Evolutionary conservation across 2,888 invertebrate genomes (phyloP), one percentile per base, ranked within the genome.

Genomic region (Caenorhabditis sp.): DNA sequence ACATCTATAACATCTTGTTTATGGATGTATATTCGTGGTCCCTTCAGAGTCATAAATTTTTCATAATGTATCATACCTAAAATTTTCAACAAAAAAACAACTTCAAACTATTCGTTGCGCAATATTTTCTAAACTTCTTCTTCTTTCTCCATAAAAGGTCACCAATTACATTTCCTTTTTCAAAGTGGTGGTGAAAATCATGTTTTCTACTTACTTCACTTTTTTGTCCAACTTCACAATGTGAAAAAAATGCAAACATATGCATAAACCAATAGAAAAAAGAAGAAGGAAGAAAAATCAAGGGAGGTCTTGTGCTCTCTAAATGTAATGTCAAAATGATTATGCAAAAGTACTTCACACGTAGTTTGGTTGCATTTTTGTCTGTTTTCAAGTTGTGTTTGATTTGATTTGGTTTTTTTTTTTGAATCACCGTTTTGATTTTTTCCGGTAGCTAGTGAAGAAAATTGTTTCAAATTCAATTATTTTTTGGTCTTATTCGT

Each of bases 271-370:
- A 17, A 17, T 31, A 31, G 31, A 31, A 31, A 31, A 31, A 4
- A 31, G 31, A 31, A 31, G 10, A 31, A 10, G 31, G 31, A 31
- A 3, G 43, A 43, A 14, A 43, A 43, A 43, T 10, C 14, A 5
- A 43, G 3, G 43, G 43, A 43, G 43, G 43, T 43, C 43, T 10
- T 43, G 12, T 38, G 50, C 25, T 26, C 64, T 60, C 60, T 57
- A 63, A 69, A 69, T 31, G 31, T 61, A 64, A 64, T 60, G 64
- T 53, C 61, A n/a, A 43, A 61, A 65, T 61, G 61, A 70, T 70
- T 70, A 70, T 70, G 70, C 70, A 64, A 53, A 64, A 57, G 64
- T 61, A 70, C 64, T 65, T 65, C 58, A 69, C 53, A 53, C 23
- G 27, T 67, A 36, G 62, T 53, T 50, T 62, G 38, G 62, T 27